Evolutionary conservation across 1,140 invertebrate species (phyloP).

Genomic region (Notospermus geniculatus): DNA sequence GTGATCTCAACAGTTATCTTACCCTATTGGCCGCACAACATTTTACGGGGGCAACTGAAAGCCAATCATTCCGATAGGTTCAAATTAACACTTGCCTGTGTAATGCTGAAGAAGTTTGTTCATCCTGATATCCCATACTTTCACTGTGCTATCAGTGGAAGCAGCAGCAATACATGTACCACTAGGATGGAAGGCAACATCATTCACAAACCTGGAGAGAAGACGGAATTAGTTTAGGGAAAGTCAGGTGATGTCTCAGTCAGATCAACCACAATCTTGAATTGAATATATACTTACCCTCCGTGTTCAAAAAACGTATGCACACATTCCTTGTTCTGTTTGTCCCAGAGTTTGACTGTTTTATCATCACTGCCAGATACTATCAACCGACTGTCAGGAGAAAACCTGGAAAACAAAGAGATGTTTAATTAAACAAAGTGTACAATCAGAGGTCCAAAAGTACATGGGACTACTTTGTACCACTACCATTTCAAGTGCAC

Average conservation of each 20-base stretch:
- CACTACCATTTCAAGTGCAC: no score
- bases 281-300: no score
- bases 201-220: slow-evolving; percentile 46
- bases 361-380: slow-evolving; percentile 86
- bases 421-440: not conserved
- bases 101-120: slow-evolving; percentile 81
- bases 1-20: no score
- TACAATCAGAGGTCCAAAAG: no score
- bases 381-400: slow-evolving; percentile 72
- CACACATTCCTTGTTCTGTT: slow-evolving; percentile 67
- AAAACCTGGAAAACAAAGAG: slow-evolving; percentile 57
- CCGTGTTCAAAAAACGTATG: slow-evolving; percentile 72
- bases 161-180: slow-evolving; percentile 75
- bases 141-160: slow-evolving; percentile 70
- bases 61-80: no score
- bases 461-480: no score
- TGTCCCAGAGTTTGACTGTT: slow-evolving; percentile 73
- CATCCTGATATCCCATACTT: slow-evolving; percentile 79
- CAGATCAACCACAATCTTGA: no score
- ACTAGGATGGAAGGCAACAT: slow-evolving; percentile 71
- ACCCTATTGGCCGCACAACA: no score
- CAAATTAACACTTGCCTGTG: slow-evolving; percentile 58
- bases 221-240: not conserved
- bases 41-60: no score
- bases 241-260: no score